Base-by-base conservation (phyloP, 2,797 vertebrate species). In the Eptatretus atami region DNA sequence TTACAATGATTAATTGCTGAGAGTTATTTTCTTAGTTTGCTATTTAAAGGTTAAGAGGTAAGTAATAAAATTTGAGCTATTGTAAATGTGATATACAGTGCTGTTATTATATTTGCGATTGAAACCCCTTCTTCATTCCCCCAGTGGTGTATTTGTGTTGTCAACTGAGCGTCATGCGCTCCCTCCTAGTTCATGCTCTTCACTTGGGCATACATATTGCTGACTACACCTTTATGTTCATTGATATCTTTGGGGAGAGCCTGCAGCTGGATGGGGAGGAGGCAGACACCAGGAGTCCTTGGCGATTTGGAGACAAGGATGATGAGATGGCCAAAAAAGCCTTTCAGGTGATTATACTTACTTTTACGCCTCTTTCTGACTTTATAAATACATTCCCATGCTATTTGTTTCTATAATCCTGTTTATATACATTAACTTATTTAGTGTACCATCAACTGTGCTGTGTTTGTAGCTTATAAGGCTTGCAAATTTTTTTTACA, bases 131-230 rank as follows among this genome's bases (percentile, higher is more conserved):
- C 15, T 13, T 9, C 54, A 14, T 13, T 57, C 15, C 13, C 63
- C 11, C 72, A 87, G 86, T 88, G 11, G 75, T 88, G 66, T 92
- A 86, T 63, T 60, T 84, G 31, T 92, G 83, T 74, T 83, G 80
- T 14, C 71, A 78, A 15, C 74, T 75, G 2, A 76, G 80, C 12
- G 74, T 74, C 31, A 77, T 92, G 72, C 72, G 81, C 63, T 73
- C 71, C 52, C 73, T 93, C 69, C 78, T 93, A 80, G 72, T 90
- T 53, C 71, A 78, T 65, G 79, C 82, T 12, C 70, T 69, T 65
- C 74, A 67, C 1, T 74, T 76, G 3, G 76, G 76, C 8, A 69
- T 81, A 52, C 74, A 76, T 11, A 60, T 70, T 2, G 78, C 80
- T 1, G 78, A 88, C 9, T 92, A 78, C 1, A 79, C 75, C 55